Evolutionary conservation across 2,888 invertebrate species (phyloP).

Genomic region (Parnassius smintheus): DNA sequence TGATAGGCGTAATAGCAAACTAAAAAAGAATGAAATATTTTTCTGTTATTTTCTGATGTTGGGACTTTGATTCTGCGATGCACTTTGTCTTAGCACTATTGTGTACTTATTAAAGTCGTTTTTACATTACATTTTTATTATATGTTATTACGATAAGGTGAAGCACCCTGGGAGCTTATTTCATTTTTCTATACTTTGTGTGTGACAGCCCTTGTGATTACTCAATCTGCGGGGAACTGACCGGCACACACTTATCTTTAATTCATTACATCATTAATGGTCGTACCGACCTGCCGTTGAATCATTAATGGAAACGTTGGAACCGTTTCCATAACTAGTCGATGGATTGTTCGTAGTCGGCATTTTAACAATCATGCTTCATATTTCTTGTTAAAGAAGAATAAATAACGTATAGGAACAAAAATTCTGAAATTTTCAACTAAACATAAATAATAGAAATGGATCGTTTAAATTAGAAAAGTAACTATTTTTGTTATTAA

Average conservation of each 20-base stretch:
- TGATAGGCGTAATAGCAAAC: too few relatives aligned
- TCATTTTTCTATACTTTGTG: constrained; percentile 10
- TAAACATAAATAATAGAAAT: too few relatives aligned
- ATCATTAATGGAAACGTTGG: constrained; percentile 38
- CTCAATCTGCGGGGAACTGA: constrained; percentile 15
- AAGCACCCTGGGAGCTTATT: constrained; percentile 2
- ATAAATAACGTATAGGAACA: too few relatives aligned
- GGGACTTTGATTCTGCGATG: too few relatives aligned
- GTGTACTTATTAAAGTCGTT: too few relatives aligned
- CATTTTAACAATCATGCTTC: neutral
- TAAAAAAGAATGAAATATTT: too few relatives aligned
- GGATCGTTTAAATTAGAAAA: too few relatives aligned
- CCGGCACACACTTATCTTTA: constrained; percentile 31
- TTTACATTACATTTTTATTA: neutral
- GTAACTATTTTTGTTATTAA: too few relatives aligned
- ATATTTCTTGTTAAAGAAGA: too few relatives aligned
- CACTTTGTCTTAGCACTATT: too few relatives aligned
- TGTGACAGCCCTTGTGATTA: constrained; percentile 24
- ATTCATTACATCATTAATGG: constrained; percentile 41
- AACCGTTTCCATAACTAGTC: constrained; percentile 13
- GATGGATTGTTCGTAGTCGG: neutral
- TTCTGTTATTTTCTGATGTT: too few relatives aligned
- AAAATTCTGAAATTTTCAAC: too few relatives aligned
- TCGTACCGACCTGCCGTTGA: constrained; percentile 35
- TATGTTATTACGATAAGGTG: neutral